Percentiles rank a stretch among this genome's conserved stretches.
phyloP scores from a whole-genome alignment of 2,113 vertebrate species.

The Octodon degus region DNA sequence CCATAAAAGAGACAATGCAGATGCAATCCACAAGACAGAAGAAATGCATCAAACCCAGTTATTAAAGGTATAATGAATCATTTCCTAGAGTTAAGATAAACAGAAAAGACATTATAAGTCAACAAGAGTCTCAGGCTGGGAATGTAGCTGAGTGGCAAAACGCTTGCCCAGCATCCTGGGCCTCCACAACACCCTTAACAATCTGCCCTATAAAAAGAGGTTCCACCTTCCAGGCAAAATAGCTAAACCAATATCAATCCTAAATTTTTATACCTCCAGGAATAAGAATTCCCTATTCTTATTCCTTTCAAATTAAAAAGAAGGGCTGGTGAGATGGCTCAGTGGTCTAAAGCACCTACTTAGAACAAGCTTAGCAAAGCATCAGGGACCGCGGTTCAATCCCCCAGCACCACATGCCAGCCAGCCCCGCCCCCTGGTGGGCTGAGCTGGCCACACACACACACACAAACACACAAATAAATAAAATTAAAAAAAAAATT shows the following conservation, averaged over 20 bases:
- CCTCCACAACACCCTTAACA: not conserved
- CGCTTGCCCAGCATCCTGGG: not conserved
- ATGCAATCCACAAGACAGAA: not conserved
- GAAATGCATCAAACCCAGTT: conserved; percentile 45
- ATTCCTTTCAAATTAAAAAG: not conserved
- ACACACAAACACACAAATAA: no score
- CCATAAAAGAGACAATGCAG: not conserved
- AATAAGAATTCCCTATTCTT: not conserved
- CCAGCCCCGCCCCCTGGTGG: no score
- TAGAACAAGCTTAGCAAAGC: no score
- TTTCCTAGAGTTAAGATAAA: conserved; percentile 41
- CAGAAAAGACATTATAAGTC: conserved; percentile 23
- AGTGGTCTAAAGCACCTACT: no score
- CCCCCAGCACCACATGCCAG: no score
- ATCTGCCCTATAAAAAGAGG: not conserved
- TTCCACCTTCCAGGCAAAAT: not conserved
- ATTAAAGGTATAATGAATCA: conserved; percentile 46
- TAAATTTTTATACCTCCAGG: not conserved
- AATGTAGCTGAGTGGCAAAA: not conserved
- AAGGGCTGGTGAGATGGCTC: no score
- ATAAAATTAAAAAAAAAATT: no score
- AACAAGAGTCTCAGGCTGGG: not conserved
- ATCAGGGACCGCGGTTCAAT: no score
- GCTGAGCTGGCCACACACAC: no score
- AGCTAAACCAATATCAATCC: not conserved